Evolutionary conservation across 2,113 vertebrate species (phyloP).

Genomic region (Sebastes fasciatus): DNA sequence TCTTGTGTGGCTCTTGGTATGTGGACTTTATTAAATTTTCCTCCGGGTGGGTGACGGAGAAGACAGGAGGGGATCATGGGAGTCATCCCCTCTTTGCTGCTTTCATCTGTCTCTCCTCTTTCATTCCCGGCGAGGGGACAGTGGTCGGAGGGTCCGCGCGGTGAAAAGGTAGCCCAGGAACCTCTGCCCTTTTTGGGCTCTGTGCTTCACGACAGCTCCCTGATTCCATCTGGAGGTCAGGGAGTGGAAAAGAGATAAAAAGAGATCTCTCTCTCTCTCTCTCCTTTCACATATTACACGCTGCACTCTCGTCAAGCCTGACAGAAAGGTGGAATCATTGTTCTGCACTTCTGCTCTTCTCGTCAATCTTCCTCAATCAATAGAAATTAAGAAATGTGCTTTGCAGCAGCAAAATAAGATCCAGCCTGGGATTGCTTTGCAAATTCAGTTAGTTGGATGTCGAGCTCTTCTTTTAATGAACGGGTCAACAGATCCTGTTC

Average conservation of each 20-base stretch:
- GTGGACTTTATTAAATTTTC: constrained; percentile 85
- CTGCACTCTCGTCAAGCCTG: constrained; percentile 20
- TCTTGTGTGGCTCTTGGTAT: constrained; percentile 77
- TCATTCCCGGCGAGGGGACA: constrained; percentile 67
- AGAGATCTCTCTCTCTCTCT: constrained; percentile 19
- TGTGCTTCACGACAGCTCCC: constrained; percentile 46
- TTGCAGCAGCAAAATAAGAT: constrained; percentile 50
- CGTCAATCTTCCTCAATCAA: constrained; percentile 56
- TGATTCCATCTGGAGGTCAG: constrained; percentile 74
- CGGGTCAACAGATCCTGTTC: constrained; percentile 37
- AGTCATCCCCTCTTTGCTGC: constrained; percentile 74
- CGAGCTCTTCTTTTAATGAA: constrained; percentile 50
- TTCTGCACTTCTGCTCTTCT: constrained; percentile 32
- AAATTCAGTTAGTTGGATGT: constrained; percentile 47
- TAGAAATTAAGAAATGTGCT: constrained; percentile 66
- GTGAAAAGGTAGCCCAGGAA: constrained; percentile 70
- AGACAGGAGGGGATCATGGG: constrained; percentile 76
- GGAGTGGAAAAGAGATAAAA: constrained; percentile 54
- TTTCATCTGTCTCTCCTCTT: constrained; percentile 79
- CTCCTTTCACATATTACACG: constrained; percentile 37
- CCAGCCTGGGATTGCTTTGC: constrained; percentile 34
- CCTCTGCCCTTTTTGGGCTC: constrained; percentile 64
- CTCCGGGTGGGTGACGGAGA: constrained; percentile 78
- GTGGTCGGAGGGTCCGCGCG: constrained; percentile 58
- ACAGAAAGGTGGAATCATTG: constrained; percentile 40